Evolutionary conservation across 2,113 vertebrate species (phyloP), one percentile per base, ranked within the genome.

Genomic region (Rhea americana): DNA sequence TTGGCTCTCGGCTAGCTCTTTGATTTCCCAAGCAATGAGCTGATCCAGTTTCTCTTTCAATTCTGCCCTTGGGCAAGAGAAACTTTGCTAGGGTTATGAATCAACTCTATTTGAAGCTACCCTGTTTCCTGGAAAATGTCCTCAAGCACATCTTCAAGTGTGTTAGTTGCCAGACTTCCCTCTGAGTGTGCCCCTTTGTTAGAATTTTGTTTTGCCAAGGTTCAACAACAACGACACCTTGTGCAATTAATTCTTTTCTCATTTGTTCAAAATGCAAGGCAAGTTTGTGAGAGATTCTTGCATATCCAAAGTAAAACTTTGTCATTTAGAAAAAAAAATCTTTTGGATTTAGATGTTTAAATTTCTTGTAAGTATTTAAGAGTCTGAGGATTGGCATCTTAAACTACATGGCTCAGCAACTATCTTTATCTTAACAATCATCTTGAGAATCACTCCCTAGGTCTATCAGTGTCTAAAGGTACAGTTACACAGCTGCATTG

Each of bases 81-180:
- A 65, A 6, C 66, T 82, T 50, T 66, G 53, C 58, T 39, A 63
- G 71, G 28, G 58, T 51, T 79, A 41, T 92, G 92, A 95, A 72
- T 94, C 93, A 95, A 6, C 62, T 19, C 32, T 16, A 0, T n/a
- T 75, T 41, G 77, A 74, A 93, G 89, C 43, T 65, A 28, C 43
- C 16, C 26, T 43, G 13, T 28, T 39, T 85, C 30, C 77, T 96
- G 96, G 89, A 89, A 90, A 79, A 82, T 50, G 45, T 92, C 67
- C 53, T 58, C 28, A 68, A 85, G 84, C 67, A 19, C 53, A 61
- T 70, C 74, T 92, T 68, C 39, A 73, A 74, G 13, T 24, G 56
- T 16, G 4, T 11, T 4, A 8, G 72, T 4, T 81, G 90, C 83
- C 96, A 95, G 65, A 22, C 51, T 88, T 39, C 43, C 56, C 26